These are phyloP conservation scores for Porites evermanni DNA, from an alignment of 92 coral and sea anemone species.

Conservation along the genomic window DNA sequence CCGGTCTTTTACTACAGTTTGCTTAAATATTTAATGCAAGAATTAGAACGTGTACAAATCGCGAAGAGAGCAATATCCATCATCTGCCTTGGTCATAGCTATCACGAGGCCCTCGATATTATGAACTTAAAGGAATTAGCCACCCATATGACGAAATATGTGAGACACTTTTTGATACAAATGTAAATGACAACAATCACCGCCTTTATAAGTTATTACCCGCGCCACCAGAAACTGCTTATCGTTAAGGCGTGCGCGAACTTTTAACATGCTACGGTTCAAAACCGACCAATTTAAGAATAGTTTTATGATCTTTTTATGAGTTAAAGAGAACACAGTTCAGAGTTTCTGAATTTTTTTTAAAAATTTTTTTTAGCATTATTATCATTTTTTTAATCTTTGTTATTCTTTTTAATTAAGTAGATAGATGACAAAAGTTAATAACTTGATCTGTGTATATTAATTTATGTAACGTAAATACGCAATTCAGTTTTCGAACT, in stretches of 20 bases:
- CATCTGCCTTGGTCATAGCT: not conserved
- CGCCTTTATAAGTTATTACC: no score
- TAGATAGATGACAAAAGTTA: no score
- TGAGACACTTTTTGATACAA: slow-evolving; percentile 3
- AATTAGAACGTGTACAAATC: not conserved
- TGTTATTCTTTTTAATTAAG: no score
- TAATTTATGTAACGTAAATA: no score
- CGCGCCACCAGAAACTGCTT: not conserved
- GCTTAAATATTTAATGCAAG: not conserved
- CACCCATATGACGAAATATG: not conserved
- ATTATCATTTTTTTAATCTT: no score
- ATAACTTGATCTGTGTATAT: no score
- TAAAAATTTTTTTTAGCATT: no score
- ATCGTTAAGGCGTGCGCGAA: not conserved
- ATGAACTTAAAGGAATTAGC: not conserved
- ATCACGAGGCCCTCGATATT: not conserved
- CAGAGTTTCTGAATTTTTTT: not conserved
- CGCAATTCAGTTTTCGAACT: no score
- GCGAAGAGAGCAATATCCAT: slow-evolving; percentile 3
- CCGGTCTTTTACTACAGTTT: slow-evolving; percentile 21
- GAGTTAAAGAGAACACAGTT: not conserved
- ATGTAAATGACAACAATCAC: slow-evolving; percentile 3
- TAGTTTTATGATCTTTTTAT: not conserved
- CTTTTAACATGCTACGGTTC: not conserved
- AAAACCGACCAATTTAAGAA: no score